Evolutionary conservation across 2,797 vertebrate species (phyloP), one percentile per base, ranked within the genome.

Genomic region (Tadarida brasiliensis): DNA sequence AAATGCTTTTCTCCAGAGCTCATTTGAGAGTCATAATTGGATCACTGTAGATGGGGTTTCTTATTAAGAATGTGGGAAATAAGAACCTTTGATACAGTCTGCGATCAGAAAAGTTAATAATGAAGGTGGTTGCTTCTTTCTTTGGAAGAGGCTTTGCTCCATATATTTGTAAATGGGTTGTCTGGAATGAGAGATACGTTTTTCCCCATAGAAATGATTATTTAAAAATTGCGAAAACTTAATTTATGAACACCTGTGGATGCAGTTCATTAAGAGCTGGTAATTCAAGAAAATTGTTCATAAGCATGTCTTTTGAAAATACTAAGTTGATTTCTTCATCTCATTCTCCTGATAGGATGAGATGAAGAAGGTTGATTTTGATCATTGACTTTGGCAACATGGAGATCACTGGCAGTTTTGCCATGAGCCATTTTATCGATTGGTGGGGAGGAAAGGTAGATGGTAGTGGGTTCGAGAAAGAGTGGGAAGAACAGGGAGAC

Each of bases 71-170:
- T 73, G 26, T 77, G 70, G 59, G 74, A 84, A 68, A 68, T 65
- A 56, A 10, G 67, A 91, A 51, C 47, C 54, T 96, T 83, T 92
- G 67, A 94, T 94, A 78, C 39, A 78, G 28, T 24, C 9, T 82
- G 49, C 65, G 44, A 87, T 49, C 63, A 39, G 67, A 85, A 89
- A 85, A 71, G 68, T 85, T 84, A 93, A 91, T 68, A 94, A 51
- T 85, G 91, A 95, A 96, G 93, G 68, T 47, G 71, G 65, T 54
- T 83, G 87, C 82, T 80, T 85, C 17, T 89, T 96, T 61, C 67
- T 87, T 83, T 57, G 59, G 49, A 93, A 73, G 59, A 84, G 39
- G 22, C 81, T 91, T 92, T 84, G 28, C 74, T 92, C 47, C 4
- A 17, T 11, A 2, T 91, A 35, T 89, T 78, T 95, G 19, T 85